Evolutionary conservation across 1,140 invertebrate genomes (phyloP), one percentile per base, ranked within the genome.

Genomic region (Antheraea pernyi): DNA sequence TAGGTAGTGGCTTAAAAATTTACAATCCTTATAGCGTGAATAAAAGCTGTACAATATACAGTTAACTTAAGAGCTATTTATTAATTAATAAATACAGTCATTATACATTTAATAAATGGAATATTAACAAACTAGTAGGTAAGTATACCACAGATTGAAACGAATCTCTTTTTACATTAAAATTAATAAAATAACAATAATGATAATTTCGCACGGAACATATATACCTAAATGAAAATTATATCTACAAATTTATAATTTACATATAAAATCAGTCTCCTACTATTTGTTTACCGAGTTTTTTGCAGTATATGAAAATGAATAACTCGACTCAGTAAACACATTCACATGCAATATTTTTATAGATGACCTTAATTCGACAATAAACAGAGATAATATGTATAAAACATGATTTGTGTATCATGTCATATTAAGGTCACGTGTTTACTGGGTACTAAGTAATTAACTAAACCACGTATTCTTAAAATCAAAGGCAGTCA

Each of bases 201-300:
- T 70, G 79, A 79, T 74, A 11, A 72, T 71, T 72, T 77, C 48
- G 37, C 46, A 53, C 13, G 46, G 46, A 53, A 53, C 46, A 53
- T 53, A 42, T 42, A 8, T 65, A 66, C 77, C 80, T 82, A 83
- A 72, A 6, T 53, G 46, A 53, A 53, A 30, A 53, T 53, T 30
- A 72, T 53, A 53, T 53, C 46, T 53, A 53, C 11, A 16, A 53
- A 6, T 53, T 53, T 2, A 53, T 13, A 16, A 53, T 53, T 81
- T 88, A 90, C 4, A 30, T 88, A 89, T 83, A 91, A 91, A 91
- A 89, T 91, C 88, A 91, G 88, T 91, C 89, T 91, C 89, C 89
- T 89, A 89, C 87, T 89, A 89, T 88, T 88, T 90, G 85, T 89
- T 48, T 86, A 84, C 77, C 75, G 80, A 85, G 77, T 78, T 73